Base-by-base conservation (phyloP, 1,140 invertebrate species). In the Leptestheria dahalacensis region DNA sequence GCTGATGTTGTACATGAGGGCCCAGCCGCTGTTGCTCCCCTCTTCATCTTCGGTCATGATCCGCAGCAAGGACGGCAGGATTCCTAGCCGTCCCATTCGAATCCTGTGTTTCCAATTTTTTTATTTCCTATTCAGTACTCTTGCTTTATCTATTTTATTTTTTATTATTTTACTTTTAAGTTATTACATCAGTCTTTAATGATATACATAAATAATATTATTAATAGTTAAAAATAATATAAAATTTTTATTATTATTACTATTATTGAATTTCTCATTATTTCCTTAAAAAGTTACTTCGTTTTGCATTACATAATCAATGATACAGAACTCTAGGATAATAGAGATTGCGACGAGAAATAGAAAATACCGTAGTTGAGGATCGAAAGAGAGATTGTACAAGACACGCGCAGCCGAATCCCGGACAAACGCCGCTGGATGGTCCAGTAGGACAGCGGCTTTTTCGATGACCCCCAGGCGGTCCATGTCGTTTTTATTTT, bases 321-420 rank as follows among this genome's bases (percentile, higher is more conserved):
- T n/a, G n/a, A n/a, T n/a, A n/a, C n/a, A n/a, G n/a, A n/a, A n/a
- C n/a, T n/a, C n/a, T n/a, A n/a, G n/a, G n/a, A n/a, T n/a, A n/a
- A n/a, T n/a, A n/a, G n/a, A n/a, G n/a, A n/a, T n/a, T n/a, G n/a
- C n/a, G n/a, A n/a, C n/a, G n/a, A n/a, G n/a, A n/a, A n/a, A n/a
- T n/a, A n/a, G n/a, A n/a, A n/a, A n/a, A 25, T 55, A 55, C 53
- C 53, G 53, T 29, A 55, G 10, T 15, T 2, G 20, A 0, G 82
- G 77, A 72, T 98, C 93, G 75, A 99, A 98, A n/a, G 91, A 94
- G 46, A 99, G 79, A 80, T 99, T 99, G 66, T 94, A 91, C 6
- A 60, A 51, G 15, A 60, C 58, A 12, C 58, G 58, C 21, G 51
- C 53, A 98, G 75, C 15, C 97, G 74, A 67, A 89, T 84, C 52